Conservation (phyloP, 37 sponge, comb jelly and placozoan genomes). For the Amphimedon queenslandica region DNA sequence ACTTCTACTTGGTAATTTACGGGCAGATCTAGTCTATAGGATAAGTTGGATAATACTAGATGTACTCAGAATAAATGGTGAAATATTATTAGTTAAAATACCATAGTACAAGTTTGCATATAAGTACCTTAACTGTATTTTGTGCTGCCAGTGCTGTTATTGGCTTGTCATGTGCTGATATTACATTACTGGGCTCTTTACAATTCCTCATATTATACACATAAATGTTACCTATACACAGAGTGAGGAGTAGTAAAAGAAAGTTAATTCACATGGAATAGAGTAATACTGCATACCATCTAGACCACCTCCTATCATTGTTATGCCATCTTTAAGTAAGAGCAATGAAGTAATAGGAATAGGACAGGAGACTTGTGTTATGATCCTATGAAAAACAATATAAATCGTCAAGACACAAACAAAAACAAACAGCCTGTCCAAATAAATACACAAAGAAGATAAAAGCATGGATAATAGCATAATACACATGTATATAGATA, state of each 20-base stretch:
- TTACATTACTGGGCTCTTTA: constrained; percentile 30
- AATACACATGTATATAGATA: not conserved
- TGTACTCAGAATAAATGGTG: too few species aligned
- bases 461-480: not conserved
- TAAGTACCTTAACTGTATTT: not conserved
- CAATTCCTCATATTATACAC: constrained; percentile 67
- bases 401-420: not conserved
- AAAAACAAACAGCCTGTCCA: not conserved
- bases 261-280: not conserved
- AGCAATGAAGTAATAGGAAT: constrained; percentile 41
- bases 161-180: constrained; percentile 37
- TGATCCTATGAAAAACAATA: too few species aligned
- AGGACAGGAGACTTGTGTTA: constrained; percentile 42
- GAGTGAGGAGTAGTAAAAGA: not conserved
- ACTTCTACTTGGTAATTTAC: too few species aligned
- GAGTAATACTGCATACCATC: constrained; percentile 40
- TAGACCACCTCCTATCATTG: constrained; percentile 59
- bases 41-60: too few species aligned
- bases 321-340: constrained; percentile 60
- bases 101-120: too few species aligned
- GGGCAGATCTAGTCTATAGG: too few species aligned
- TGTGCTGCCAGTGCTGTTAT: constrained; percentile 6
- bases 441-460: constrained; percentile 1
- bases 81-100: too few species aligned
- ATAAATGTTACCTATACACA: constrained; percentile 48